A percentile compares a stretch with the other conserved stretches of the same genome.
Evolutionary conservation across 2,888 invertebrate genomes (phyloP).

Genomic region (Agrotis puta): DNA sequence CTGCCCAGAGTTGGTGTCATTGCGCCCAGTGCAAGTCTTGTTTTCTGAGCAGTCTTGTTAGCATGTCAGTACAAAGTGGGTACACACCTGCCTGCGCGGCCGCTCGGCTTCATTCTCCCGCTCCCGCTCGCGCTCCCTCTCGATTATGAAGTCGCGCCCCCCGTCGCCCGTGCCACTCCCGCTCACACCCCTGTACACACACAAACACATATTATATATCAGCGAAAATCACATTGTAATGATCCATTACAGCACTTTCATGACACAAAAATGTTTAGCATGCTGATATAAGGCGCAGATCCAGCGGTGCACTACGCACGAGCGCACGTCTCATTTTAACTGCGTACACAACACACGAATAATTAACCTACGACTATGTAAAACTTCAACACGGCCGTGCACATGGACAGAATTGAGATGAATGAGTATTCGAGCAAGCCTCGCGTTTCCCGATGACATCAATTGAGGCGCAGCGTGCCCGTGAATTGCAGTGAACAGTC

Average conservation of each 20-base stretch:
- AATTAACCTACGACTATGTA: too few species aligned
- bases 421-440: too few species aligned
- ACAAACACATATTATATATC: conserved; percentile 18
- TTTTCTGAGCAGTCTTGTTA: neutral
- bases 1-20: neutral
- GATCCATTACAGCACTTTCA: neutral
- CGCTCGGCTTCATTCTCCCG: conserved; percentile 82
- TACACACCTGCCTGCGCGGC: conserved; percentile 82
- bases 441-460: too few species aligned
- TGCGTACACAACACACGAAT: too few species aligned
- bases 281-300: neutral
- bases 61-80: neutral
- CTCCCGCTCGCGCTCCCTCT: conserved; percentile 86
- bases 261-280: neutral
- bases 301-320: too few species aligned
- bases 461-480: too few species aligned
- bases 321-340: too few species aligned
- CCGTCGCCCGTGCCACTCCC: conserved; percentile 77
- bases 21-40: neutral
- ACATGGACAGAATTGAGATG: too few species aligned
- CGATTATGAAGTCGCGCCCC: conserved; percentile 86
- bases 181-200: conserved; percentile 80
- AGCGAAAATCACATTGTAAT: neutral
- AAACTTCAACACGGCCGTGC: too few species aligned
- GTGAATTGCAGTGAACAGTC: too few species aligned